Evolutionary conservation across 2,888 invertebrate genomes (phyloP).

Genomic region (Volucella bombylans): DNA sequence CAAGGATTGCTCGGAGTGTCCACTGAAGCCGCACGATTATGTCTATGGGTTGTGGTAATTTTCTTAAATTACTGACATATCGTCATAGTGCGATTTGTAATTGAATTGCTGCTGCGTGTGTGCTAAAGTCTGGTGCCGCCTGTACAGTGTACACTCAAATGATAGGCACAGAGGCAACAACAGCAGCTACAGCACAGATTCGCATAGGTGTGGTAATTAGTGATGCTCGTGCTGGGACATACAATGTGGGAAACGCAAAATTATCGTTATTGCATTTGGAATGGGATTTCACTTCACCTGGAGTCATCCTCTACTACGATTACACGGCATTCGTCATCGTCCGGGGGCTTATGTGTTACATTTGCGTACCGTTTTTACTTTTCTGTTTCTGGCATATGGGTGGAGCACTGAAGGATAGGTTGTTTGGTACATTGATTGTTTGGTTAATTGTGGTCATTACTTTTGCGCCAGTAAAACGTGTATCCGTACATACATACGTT

Average conservation of each 20-base stretch:
- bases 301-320: not conserved
- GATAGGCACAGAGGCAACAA: not conserved
- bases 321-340: slow-evolving; percentile 10
- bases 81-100: slow-evolving; percentile 15
- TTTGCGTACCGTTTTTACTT: slow-evolving; percentile 2
- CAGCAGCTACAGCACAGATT: slow-evolving; percentile 18
- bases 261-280: slow-evolving; percentile 19
- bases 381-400: not conserved
- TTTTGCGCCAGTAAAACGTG: slow-evolving; percentile 22
- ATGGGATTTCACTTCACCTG: slow-evolving; percentile 20
- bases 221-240: slow-evolving; percentile 61
- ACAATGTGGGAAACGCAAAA: slow-evolving; percentile 33
- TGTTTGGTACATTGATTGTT: slow-evolving; percentile 52
- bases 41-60: slow-evolving; percentile 1
- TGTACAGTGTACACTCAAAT: not conserved
- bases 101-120: slow-evolving; percentile 30
- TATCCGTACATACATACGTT: slow-evolving; percentile 9
- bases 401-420: slow-evolving; percentile 33
- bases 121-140: not conserved
- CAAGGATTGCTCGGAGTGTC: slow-evolving; percentile 2
- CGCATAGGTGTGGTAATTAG: slow-evolving; percentile 66
- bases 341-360: not conserved
- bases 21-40: not conserved
- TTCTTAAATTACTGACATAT: not conserved
- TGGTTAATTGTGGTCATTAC: slow-evolving; percentile 63